Evolutionary conservation across 2,113 vertebrate species (phyloP).

Genomic region (Gymnobelideus leadbeateri): DNA sequence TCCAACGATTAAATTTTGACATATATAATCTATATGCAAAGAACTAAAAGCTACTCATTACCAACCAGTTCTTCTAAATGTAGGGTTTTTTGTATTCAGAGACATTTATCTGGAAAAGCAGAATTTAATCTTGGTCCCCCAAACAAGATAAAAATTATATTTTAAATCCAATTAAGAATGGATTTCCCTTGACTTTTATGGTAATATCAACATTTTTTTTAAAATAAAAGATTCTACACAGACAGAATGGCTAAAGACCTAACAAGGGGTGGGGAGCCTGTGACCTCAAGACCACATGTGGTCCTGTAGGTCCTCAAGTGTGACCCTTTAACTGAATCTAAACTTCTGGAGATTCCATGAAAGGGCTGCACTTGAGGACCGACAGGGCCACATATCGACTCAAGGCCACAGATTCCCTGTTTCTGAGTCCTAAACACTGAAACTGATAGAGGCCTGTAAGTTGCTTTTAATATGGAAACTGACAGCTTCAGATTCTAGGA

Average conservation of each 20-base stretch:
- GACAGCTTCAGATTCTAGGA: not conserved
- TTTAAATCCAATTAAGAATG: not conserved
- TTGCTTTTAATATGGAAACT: not conserved
- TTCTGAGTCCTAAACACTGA: not conserved
- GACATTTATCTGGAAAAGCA: not conserved
- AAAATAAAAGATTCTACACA: not conserved
- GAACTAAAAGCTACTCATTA: not conserved
- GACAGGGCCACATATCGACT: too few relatives aligned
- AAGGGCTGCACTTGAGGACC: too few relatives aligned
- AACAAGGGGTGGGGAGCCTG: too few relatives aligned
- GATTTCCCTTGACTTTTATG: constrained; percentile 3
- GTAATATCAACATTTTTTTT: not conserved
- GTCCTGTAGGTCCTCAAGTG: too few relatives aligned
- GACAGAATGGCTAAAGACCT: not conserved
- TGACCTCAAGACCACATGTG: too few relatives aligned
- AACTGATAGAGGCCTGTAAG: not conserved
- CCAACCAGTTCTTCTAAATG: not conserved
- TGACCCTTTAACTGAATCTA: too few relatives aligned
- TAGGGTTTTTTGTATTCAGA: not conserved
- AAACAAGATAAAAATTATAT: constrained; percentile 7
- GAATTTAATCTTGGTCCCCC: constrained; percentile 20
- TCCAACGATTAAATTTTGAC: not conserved
- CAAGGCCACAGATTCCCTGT: too few relatives aligned
- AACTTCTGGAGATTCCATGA: too few relatives aligned
- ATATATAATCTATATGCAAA: not conserved